A percentile compares a stretch with the other conserved stretches of the same genome.
Evolutionary conservation across 2,113 vertebrate species (phyloP).

Genomic region (Coturnix japonica): DNA sequence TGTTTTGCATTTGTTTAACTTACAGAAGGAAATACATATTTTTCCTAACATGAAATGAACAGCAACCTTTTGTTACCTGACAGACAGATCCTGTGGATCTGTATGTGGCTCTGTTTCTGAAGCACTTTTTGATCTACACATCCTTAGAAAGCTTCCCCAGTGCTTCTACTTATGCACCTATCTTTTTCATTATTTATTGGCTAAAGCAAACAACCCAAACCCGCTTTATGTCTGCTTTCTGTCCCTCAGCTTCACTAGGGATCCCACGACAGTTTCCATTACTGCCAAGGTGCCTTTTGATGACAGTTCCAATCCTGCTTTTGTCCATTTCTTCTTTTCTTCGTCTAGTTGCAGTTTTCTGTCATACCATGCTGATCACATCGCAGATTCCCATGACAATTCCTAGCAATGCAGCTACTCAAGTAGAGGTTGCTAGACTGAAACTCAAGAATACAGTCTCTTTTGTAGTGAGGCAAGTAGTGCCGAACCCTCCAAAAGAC

Average conservation of each 20-base stretch:
- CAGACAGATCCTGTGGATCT: background rate
- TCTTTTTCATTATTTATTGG: background rate
- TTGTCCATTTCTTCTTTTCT: background rate
- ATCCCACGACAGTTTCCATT: constrained; percentile 13
- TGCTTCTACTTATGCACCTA: background rate
- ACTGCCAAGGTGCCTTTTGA: background rate
- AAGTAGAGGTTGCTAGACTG: background rate
- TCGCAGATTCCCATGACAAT: constrained; percentile 37
- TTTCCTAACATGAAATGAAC: background rate
- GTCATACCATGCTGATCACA: constrained; percentile 31
- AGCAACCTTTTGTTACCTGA: background rate
- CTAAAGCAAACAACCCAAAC: constrained; percentile 1
- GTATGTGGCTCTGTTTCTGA: background rate
- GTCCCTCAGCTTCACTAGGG: background rate
- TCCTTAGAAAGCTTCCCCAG: background rate
- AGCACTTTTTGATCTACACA: background rate
- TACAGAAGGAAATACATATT: background rate
- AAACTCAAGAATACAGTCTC: background rate
- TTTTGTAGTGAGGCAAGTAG: background rate
- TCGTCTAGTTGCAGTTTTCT: constrained; percentile 15
- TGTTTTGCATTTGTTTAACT: background rate
- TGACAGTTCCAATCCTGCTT: background rate
- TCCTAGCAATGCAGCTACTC: background rate
- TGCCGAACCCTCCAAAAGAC: background rate
- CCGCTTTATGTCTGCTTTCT: background rate